A percentile compares a stretch with the other conserved stretches of the same genome.
These are phyloP conservation scores for Agriopis marginaria DNA, from an alignment of 2,888 invertebrate species.

Conservation along the genomic window DNA sequence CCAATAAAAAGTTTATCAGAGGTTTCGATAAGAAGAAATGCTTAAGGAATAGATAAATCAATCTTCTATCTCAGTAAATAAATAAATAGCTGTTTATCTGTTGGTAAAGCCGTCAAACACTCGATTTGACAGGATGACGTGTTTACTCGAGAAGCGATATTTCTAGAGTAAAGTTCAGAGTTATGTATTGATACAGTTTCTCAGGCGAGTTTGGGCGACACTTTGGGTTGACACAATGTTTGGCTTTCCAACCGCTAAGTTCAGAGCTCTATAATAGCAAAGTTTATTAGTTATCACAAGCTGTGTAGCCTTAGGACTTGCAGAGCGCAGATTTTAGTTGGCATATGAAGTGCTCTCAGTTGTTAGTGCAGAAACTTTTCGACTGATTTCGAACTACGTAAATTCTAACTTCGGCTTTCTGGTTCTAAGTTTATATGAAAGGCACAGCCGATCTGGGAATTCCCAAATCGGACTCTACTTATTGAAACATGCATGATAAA, in stretches of 20 bases:
- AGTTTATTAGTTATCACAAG: slow-evolving; percentile 15
- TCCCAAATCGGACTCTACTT: not conserved
- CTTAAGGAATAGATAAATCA: slow-evolving; percentile 13
- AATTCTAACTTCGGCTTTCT: not conserved
- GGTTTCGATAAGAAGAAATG: slow-evolving; percentile 18
- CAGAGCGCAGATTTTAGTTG: slow-evolving; percentile 4
- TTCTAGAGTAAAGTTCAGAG: slow-evolving; percentile 13
- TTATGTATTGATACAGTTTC: slow-evolving; percentile 51
- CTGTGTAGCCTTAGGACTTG: slow-evolving; percentile 11
- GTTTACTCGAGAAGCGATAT: slow-evolving; percentile 46
- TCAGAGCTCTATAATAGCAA: slow-evolving; percentile 9
- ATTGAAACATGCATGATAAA: no score
- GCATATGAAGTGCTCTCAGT: not conserved
- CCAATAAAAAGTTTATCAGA: slow-evolving; percentile 7
- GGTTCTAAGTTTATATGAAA: not conserved
- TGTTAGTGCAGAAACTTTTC: slow-evolving; percentile 4
- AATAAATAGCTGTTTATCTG: slow-evolving; percentile 28
- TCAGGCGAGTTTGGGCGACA: slow-evolving; percentile 23
- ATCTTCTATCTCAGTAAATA: slow-evolving; percentile 21
- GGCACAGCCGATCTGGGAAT: not conserved
- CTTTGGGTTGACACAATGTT: slow-evolving; percentile 30
- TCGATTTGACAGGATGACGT: slow-evolving; percentile 45
- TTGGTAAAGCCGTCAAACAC: slow-evolving; percentile 26
- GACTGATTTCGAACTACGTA: not conserved
- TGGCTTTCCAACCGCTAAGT: slow-evolving; percentile 24